These are phyloP conservation scores for Mus pahari DNA, from an alignment of 2,113 vertebrate species.

Conservation along the genomic window DNA sequence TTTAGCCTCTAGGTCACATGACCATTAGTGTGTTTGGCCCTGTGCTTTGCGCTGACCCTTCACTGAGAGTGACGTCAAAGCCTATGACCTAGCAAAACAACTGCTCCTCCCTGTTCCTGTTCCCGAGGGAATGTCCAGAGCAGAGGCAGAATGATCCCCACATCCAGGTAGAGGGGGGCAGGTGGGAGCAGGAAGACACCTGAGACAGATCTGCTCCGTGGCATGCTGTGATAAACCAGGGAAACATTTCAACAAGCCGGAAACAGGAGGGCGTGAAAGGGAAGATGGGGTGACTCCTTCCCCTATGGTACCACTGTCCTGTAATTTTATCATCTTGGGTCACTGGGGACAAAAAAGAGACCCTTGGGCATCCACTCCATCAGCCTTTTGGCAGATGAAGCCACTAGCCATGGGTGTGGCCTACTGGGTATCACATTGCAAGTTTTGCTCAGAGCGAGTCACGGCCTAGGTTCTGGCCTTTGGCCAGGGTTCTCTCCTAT, in stretches of 20 bases:
- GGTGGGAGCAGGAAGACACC: neutral
- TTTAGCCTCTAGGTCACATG: slow-evolving; percentile 53
- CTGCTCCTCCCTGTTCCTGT: rapidly evolving
- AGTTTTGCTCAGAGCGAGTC: neutral
- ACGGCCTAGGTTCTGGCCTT: neutral
- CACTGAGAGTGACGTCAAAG: slow-evolving; percentile 18
- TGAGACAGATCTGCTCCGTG: neutral
- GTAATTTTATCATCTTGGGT: neutral
- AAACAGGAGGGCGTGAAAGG: neutral
- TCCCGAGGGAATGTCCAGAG: neutral
- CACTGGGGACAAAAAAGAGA: neutral
- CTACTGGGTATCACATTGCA: neutral
- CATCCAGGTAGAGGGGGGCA: neutral
- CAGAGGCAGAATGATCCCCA: neutral
- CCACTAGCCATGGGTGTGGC: neutral
- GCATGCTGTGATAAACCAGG: neutral
- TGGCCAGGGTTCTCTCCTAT: neutral
- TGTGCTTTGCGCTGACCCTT: slow-evolving; percentile 56
- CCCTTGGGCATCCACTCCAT: neutral
- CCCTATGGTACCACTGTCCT: neutral
- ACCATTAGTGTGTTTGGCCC: slow-evolving; percentile 40
- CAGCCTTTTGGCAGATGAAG: slow-evolving; percentile 14
- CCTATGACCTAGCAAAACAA: slow-evolving; percentile 17
- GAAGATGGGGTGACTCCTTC: neutral
- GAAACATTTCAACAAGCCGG: neutral